A percentile compares a stretch with the other conserved stretches of the same genome.
These are phyloP conservation scores for Megaceryle torquata DNA, from an alignment of 2,113 vertebrate species.

Conservation along the genomic window DNA sequence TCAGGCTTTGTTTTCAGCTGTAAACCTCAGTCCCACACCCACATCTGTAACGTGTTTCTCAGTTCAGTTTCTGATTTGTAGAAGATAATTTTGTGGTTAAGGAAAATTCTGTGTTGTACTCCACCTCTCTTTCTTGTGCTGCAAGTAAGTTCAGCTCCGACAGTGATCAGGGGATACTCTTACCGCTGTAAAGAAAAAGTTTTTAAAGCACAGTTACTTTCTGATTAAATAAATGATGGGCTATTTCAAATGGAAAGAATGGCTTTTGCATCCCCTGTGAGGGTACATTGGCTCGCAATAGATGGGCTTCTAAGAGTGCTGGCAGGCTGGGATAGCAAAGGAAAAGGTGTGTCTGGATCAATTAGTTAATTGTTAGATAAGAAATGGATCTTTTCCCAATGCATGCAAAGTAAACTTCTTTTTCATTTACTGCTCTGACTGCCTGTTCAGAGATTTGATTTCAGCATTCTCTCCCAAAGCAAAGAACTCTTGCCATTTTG, in stretches of 20 bases:
- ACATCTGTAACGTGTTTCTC: neutral
- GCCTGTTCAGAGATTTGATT: neutral
- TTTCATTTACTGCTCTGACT: neutral
- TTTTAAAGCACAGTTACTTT: constrained; percentile 3
- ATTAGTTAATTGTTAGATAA: constrained; percentile 12
- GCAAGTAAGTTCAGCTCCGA: neutral
- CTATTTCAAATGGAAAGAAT: neutral
- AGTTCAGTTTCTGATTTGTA: neutral
- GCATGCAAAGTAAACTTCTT: neutral
- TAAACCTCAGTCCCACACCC: neutral
- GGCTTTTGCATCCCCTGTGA: neutral
- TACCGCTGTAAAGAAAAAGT: neutral
- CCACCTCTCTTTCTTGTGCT: neutral
- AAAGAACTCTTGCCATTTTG: neutral
- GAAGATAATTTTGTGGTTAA: constrained; percentile 15
- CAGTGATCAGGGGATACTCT: neutral
- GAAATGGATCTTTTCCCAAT: neutral
- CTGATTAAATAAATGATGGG: neutral
- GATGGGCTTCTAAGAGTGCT: neutral
- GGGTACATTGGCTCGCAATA: neutral
- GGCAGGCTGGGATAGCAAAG: neutral
- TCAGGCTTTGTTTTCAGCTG: neutral
- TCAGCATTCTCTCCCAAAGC: neutral
- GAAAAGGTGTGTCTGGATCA: constrained; percentile 24
- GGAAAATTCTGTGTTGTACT: neutral